Percentiles rank a stretch among this genome's conserved stretches.
phyloP scores from a whole-genome alignment of 2,888 invertebrate genomes.

The Luperina testacea region DNA sequence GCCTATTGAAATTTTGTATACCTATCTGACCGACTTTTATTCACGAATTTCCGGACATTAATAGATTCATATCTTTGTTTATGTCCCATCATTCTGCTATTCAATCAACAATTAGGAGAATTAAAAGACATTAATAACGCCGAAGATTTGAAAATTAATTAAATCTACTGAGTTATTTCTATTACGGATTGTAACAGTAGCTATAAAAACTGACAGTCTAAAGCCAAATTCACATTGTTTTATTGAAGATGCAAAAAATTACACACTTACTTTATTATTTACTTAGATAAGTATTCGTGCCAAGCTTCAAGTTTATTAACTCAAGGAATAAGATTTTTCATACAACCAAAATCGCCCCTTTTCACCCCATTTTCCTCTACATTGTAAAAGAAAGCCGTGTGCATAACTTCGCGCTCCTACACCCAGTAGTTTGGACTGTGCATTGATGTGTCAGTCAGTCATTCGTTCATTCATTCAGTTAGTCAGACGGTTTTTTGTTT shows the following conservation, averaged over 20 bases:
- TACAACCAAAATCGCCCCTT: not conserved
- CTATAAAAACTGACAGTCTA: not conserved
- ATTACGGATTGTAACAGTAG: not conserved
- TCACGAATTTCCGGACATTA: not conserved
- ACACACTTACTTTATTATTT: too few relatives aligned
- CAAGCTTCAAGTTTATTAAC: not conserved
- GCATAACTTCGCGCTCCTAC: not conserved
- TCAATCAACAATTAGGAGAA: not conserved
- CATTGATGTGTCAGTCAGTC: not conserved
- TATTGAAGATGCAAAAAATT: not conserved
- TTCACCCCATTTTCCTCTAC: too few relatives aligned
- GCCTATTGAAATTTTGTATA: not conserved
- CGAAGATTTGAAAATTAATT: not conserved
- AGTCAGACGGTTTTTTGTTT: too few relatives aligned
- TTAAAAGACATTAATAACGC: not conserved
- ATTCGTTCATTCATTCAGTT: too few relatives aligned
- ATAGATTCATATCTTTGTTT: not conserved
- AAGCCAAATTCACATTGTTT: not conserved
- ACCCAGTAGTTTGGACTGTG: not conserved
- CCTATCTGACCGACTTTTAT: constrained; percentile 23
- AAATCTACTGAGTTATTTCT: not conserved
- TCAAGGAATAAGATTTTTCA: not conserved
- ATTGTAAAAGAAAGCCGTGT: not conserved
- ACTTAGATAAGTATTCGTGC: not conserved
- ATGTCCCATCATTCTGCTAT: not conserved